phyloP scores from a whole-genome alignment of 1,140 invertebrate genomes.

The Saccostrea echinata region DNA sequence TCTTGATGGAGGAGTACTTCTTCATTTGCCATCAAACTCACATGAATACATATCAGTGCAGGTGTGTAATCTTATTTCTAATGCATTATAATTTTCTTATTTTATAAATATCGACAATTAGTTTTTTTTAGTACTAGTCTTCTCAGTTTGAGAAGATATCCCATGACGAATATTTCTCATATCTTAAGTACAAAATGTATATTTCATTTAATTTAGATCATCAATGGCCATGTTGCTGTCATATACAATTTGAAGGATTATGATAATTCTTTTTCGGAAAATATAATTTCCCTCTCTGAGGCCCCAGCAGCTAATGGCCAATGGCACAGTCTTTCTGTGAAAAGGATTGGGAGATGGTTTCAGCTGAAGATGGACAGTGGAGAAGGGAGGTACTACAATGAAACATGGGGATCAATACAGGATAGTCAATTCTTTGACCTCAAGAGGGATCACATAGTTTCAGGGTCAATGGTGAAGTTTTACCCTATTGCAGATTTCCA shows the following conservation, averaged over 20 bases:
- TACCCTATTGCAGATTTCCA: constrained; percentile 54
- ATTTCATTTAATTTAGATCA: constrained; percentile 82
- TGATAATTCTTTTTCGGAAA: constrained; percentile 88
- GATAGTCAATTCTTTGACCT: constrained; percentile 60
- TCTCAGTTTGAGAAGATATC: not conserved
- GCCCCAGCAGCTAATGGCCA: constrained; percentile 96
- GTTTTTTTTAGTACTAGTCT: not conserved
- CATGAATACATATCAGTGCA: constrained; percentile 95
- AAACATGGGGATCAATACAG: constrained; percentile 82
- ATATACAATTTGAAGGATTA: constrained; percentile 94
- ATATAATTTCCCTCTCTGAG: constrained; percentile 92
- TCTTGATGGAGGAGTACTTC: constrained; percentile 85
- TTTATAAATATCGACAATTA: too few species aligned
- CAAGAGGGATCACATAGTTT: constrained; percentile 62
- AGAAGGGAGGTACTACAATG: constrained; percentile 95
- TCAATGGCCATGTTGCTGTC: constrained; percentile 88
- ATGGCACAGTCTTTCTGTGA: constrained; percentile 93
- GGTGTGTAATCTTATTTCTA: constrained; percentile 79
- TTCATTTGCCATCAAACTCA: constrained; percentile 66
- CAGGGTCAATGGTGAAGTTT: constrained; percentile 64
- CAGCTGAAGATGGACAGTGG: constrained; percentile 96
- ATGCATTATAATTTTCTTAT: not conserved
- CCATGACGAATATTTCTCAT: not conserved
- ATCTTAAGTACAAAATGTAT: not conserved
- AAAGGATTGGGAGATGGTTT: constrained; percentile 94